These are phyloP conservation scores for Thinocorus orbignyianus DNA, from an alignment of 2,113 vertebrate species.

Conservation along the genomic window DNA sequence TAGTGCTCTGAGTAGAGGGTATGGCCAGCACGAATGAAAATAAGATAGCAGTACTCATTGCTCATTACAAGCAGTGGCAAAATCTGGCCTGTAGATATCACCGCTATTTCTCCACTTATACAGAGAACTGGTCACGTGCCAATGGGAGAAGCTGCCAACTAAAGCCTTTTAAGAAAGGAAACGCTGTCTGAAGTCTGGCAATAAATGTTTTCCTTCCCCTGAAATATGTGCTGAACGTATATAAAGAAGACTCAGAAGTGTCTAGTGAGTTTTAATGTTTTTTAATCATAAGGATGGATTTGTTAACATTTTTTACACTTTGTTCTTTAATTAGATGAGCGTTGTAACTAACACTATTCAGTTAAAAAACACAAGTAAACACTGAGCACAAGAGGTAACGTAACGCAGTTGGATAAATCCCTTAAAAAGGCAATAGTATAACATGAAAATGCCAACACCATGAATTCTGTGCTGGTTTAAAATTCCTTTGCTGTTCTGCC, in stretches of 20 bases:
- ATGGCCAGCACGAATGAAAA: not conserved
- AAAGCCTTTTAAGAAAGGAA: slow-evolving; percentile 31
- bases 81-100: slow-evolving; percentile 5
- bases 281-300: not conserved
- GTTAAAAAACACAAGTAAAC: not conserved
- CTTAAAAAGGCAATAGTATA: not conserved
- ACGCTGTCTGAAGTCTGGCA: slow-evolving; percentile 13
- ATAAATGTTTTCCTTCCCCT: not conserved
- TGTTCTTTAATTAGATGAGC: not conserved
- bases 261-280: not conserved
- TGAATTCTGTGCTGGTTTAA: slow-evolving; percentile 16
- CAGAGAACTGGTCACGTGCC: not conserved
- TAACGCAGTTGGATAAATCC: not conserved
- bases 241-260: not conserved
- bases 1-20: not conserved
- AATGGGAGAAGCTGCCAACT: slow-evolving; percentile 36
- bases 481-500: slow-evolving; percentile 26
- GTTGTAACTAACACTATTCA: not conserved
- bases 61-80: not conserved
- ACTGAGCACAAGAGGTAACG: not conserved
- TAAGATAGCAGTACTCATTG: not conserved
- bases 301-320: not conserved
- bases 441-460: not conserved
- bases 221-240: not conserved
- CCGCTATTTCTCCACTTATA: not conserved